Base-by-base conservation (phyloP, 2,888 invertebrate genomes). In the Leucophenga maculata region DNA sequence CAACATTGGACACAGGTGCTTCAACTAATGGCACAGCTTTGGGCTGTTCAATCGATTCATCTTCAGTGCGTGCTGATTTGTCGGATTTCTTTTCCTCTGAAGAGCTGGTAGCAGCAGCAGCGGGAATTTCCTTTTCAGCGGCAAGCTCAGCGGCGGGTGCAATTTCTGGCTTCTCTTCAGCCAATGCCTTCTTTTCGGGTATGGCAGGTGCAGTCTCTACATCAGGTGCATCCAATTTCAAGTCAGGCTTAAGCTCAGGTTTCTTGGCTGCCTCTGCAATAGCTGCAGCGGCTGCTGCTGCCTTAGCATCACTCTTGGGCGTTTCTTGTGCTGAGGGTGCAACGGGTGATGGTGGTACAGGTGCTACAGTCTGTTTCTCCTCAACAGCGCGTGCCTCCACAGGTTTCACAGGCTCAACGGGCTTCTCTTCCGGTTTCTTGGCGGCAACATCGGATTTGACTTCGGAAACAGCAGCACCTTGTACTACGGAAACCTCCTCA, bases 401-500 rank as follows among this genome's bases (percentile, higher is more conserved):
- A 1, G 71, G 46, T 69, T 79, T 71, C 18, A 32, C 31, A 20
- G 65, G 39, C 20, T 22, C 46, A 1, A 70, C 74, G n/a, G 76
- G 73, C 20, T 69, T 73, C 18, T 69, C 65, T 32, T 73, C 69
- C 8, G 72, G 39, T 13, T 70, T 64, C 72, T 74, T 73, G 68
- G 72, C 50, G 72, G 75, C 46, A 39, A 72, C 76, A 69, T 78
- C 84, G 16, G 73, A 69, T 74, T 86, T 86, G 26, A 71, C 74
- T 39, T 70, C 75, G 68, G 74, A 73, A 8, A 80, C 76, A 44
- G 79, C 85, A 31, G 83, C 73, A 22, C 83, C 75, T 64, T 75
- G 72, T n/a, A 79, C 72, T 2, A 79, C 76, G 60, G 86, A 80
- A 11, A 81, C 83, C 68, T 86, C 87, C 73, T 86, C 87, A 77